These are phyloP conservation scores for Dysmachus trigonus DNA, from an alignment of 2,888 invertebrate genomes.

Conservation along the genomic window DNA sequence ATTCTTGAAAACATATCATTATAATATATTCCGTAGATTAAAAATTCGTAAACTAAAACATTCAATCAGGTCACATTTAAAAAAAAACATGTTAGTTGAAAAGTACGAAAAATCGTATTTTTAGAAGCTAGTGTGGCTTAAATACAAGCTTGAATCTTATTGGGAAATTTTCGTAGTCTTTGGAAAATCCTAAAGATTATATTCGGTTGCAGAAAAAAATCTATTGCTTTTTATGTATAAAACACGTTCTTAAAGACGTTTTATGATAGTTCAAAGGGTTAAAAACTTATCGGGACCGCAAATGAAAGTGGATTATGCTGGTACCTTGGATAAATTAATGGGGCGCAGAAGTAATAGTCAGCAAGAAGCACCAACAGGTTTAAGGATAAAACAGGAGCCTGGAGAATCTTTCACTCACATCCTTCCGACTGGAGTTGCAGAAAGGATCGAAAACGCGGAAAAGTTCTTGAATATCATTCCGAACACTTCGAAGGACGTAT, in stretches of 20 bases:
- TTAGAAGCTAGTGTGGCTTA: too few species aligned
- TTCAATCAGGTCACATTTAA: too few species aligned
- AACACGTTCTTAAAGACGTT: conserved; percentile 39
- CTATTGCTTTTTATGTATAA: too few species aligned
- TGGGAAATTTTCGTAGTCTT: too few species aligned
- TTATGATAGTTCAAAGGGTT: conserved; percentile 72
- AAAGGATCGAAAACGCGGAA: conserved; percentile 74
- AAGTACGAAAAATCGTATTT: too few species aligned
- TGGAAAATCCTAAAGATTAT: too few species aligned
- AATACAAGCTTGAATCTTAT: too few species aligned
- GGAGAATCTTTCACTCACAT: background rate
- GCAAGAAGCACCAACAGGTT: background rate
- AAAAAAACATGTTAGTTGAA: too few species aligned
- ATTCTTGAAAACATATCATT: too few species aligned
- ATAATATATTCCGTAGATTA: too few species aligned
- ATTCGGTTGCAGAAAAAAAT: too few species aligned
- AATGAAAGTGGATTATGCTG: conserved; percentile 65
- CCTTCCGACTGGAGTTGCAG: conserved; percentile 68
- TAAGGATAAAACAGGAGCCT: conserved; percentile 44
- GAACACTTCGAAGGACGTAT: conserved; percentile 72
- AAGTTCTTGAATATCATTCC: conserved; percentile 65
- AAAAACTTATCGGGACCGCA: conserved; percentile 77
- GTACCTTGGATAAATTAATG: conserved; percentile 65
- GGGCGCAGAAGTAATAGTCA: conserved; percentile 46
- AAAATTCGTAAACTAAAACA: too few species aligned